These are phyloP conservation scores for Drosophila miranda DNA, from an alignment of 1,140 invertebrate species.

Conservation along the genomic window DNA sequence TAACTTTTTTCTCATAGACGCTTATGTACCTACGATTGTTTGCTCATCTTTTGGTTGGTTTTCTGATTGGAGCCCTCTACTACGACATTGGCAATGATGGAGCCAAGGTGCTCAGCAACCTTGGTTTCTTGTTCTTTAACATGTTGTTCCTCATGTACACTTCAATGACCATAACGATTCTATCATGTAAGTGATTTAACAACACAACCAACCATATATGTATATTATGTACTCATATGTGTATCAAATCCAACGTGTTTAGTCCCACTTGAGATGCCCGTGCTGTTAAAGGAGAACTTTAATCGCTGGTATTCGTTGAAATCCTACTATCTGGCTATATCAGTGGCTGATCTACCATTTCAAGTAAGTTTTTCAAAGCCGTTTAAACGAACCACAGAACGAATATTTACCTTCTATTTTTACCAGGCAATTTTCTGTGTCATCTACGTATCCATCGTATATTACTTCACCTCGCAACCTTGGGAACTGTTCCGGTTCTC, in stretches of 20 bases:
- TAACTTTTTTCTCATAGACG: constrained; percentile 86
- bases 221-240: background rate
- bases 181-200: constrained; percentile 91
- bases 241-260: constrained; percentile 56
- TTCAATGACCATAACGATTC: constrained; percentile 98
- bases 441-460: constrained; percentile 96
- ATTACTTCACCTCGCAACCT: constrained; percentile 97
- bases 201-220: background rate
- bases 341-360: constrained; percentile 97
- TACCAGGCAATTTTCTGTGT: constrained; percentile 93
- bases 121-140: constrained; percentile 98
- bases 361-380: constrained; percentile 87
- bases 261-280: constrained; percentile 98
- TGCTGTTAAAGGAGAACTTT: constrained; percentile 96
- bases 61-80: constrained; percentile 95
- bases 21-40: constrained; percentile 96
- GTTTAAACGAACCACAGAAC: background rate
- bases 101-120: constrained; percentile 96
- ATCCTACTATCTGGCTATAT: constrained; percentile 97
- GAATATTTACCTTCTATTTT: background rate
- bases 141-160: constrained; percentile 99
- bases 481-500: constrained; percentile 90
- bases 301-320: constrained; percentile 99
- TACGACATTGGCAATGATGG: constrained; percentile 97
- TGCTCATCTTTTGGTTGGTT: constrained; percentile 95